Evolutionary conservation across 2,888 invertebrate species (phyloP), one percentile per base, ranked within the genome.

Genomic region (Chesias legatella): DNA sequence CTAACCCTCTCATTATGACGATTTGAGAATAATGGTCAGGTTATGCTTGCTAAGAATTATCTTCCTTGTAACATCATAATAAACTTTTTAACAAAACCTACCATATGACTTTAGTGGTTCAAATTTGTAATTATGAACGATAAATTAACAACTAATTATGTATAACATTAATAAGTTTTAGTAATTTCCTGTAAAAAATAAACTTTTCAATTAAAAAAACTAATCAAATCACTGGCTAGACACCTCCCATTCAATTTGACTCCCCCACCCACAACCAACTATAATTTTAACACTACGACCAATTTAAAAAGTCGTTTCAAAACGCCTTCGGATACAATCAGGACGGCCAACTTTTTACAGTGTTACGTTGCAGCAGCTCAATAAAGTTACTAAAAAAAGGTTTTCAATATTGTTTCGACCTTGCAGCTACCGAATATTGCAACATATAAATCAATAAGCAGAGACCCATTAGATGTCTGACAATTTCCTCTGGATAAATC

Each of bases 401-500:
- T 59, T 57, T 53, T 54, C 59, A 60, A 73, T 77, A 72, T 72
- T 69, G 73, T 64, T 63, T 62, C 75, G 75, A 75, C 71, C 75
- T 75, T 64, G 73, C 60, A 66, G 85, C 86, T 86, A 83, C 85
- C 80, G 83, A 84, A 83, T 83, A 84, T 84, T 82, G 77, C 76
- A 64, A 72, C 68, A 69, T 74, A 85, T 84, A 83, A 85, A 85
- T 86, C 85, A 84, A 85, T 85, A 83, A 81, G 85, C 85, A 85
- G 84, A 84, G 83, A 84, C 58, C 79, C 84, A 84, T 85, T 83
- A 82, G 81, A 76, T 83, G 83, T 80, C 85, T 76, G 75, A 81
- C 85, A 80, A 80, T 85, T 83, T 86, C 84, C 84, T 82, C 71
- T 79, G 83, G 80, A 81, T 85, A 84, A 85, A 85, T 85, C 85